Percentiles rank a stretch among this genome's conserved stretches.
phyloP scores from a whole-genome alignment of 1,140 invertebrate species.

The Drosophila bifasciata region DNA sequence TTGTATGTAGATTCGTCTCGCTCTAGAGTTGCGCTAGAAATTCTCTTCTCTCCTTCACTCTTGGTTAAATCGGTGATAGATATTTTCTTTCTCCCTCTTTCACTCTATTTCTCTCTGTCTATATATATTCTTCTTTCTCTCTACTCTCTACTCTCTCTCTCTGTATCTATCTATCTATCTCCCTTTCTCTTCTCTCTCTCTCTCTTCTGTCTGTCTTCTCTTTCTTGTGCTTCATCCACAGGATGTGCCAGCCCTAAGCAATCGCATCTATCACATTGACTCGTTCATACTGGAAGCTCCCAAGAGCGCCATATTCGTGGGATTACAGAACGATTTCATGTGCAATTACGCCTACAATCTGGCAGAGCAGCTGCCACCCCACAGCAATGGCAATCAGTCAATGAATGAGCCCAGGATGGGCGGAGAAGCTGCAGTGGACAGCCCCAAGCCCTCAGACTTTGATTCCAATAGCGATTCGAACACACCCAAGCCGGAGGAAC shows the following conservation, averaged over 20 bases:
- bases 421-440: slow-evolving; percentile 7
- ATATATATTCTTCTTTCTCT: slow-evolving; percentile 23
- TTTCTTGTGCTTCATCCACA: slow-evolving; percentile 75
- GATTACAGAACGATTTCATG: slow-evolving; percentile 76
- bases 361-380: slow-evolving; percentile 24
- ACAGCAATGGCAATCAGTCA: slow-evolving; percentile 9
- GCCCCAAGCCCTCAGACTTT: slow-evolving; percentile 23
- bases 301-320: slow-evolving; percentile 83
- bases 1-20: slow-evolving; percentile 35
- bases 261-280: slow-evolving; percentile 82
- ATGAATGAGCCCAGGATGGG: not conserved
- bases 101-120: slow-evolving; percentile 25
- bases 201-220: slow-evolving; percentile 48
- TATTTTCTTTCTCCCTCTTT: slow-evolving; percentile 18
- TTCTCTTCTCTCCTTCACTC: slow-evolving; percentile 11
- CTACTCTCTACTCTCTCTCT: slow-evolving; percentile 38
- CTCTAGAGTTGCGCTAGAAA: slow-evolving; percentile 29
- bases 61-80: slow-evolving; percentile 41
- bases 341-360: slow-evolving; percentile 64
- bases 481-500: slow-evolving; percentile 12
- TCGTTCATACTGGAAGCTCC: slow-evolving; percentile 79
- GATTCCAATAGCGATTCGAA: slow-evolving; percentile 18
- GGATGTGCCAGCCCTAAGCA: slow-evolving; percentile 72
- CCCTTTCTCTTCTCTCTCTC: slow-evolving; percentile 48
- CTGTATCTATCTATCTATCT: slow-evolving; percentile 43